Conservation (phyloP, 2,113 vertebrate species). For the Clarias gariepinus region DNA sequence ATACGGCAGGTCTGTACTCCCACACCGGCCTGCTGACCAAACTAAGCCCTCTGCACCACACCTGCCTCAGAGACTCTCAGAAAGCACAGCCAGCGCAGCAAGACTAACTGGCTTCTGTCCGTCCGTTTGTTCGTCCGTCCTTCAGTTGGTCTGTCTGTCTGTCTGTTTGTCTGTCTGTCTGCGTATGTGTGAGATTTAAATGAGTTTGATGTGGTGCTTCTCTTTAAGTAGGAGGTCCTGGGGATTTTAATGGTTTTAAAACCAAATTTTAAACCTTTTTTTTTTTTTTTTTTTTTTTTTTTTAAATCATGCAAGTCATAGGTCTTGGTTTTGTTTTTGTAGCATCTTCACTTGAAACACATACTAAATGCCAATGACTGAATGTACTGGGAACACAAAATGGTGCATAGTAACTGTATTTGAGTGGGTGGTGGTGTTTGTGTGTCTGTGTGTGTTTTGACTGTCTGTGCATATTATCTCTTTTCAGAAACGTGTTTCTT, state of each 20-base stretch:
- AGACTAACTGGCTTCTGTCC: conserved; percentile 57
- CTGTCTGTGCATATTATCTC: not conserved
- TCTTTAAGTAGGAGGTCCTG: not conserved
- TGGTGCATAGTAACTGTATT: conserved; percentile 7
- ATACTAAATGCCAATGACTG: not conserved
- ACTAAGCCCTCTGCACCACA: conserved; percentile 24
- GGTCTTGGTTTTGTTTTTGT: not conserved
- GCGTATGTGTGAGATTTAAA: not conserved
- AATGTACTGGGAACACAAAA: conserved; percentile 17
- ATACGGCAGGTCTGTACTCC: conserved; percentile 83
- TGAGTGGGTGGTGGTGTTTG: not conserved
- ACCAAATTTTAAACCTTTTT: not conserved
- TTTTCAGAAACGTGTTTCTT: not conserved
- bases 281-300: conserved; percentile 11
- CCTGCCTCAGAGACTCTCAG: conserved; percentile 59
- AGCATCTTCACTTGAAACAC: conserved; percentile 19
- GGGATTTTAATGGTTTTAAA: not conserved
- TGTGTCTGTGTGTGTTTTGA: not conserved
- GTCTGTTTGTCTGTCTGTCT: not conserved
- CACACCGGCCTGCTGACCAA: conserved; percentile 25
- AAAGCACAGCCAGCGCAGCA: conserved; percentile 58
- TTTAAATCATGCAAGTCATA: not conserved
- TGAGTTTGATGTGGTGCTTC: conserved; percentile 14
- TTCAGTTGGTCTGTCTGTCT: not conserved
- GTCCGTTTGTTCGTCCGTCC: not conserved